Evolutionary conservation across 2,797 vertebrate genomes (phyloP), one percentile per base, ranked within the genome.

Genomic region (Lagothrix lagotricha): DNA sequence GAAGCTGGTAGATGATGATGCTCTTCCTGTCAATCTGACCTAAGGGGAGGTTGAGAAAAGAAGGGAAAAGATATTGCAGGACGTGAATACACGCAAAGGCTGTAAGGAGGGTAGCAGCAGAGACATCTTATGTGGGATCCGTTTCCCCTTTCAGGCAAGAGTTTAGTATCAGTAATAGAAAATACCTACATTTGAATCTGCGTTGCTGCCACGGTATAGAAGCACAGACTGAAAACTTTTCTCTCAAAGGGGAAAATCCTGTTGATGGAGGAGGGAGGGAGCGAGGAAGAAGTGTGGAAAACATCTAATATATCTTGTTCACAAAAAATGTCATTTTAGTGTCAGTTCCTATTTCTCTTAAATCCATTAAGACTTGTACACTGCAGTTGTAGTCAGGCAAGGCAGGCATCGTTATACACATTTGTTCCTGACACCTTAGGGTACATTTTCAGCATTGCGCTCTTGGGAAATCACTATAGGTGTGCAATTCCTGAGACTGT

Each of bases 381-480:
- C 50, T n/a, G 70, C 22, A n/a, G 73, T 30, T 88, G 77, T 76
- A 46, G 76, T 86, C 85, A 87, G 97, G 90, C 94, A 95, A 95
- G 97, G 94, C 96, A 97, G 97, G 88, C 67, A 41, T 91, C 50
- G 3, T 93, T 93, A 87, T 41, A 86, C 90, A 87, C 89, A 80
- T 96, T 94, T 93, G 92, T 96, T 97, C 85, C 79, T 87, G 97
- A 98, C 96, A 97, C 97, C 96, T 97, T 50, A 79, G 96, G 97
- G 96, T 93, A 44, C 92, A 67, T 83, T 97, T 93, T 82, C 93
- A 97, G 88, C 50, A 33, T 57, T 33, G 81, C 0, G 2, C 97
- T 88, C 96, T 83, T 94, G 97, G 97, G 97, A 97, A 97, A 97
- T 98, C 96, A 97, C 84, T 93, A 96, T 87, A 93, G 96, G 92